A percentile compares a stretch with the other conserved stretches of the same genome.
Evolutionary conservation across 2,797 vertebrate genomes (phyloP).

Genomic region (Pempheris klunzingeri): DNA sequence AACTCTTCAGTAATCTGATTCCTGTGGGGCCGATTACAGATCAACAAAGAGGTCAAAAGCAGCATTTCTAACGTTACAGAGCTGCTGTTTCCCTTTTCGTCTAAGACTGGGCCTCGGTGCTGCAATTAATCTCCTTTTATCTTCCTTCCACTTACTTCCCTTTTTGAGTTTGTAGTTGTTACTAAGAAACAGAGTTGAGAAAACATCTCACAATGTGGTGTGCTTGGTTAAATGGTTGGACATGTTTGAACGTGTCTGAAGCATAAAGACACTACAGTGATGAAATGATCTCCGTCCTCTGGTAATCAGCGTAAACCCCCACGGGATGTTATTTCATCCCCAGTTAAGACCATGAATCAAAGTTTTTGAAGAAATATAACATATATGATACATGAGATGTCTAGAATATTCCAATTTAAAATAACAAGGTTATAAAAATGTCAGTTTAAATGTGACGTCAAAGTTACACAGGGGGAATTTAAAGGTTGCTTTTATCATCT

Average conservation of each 20-base stretch:
- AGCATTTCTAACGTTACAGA: constrained; percentile 11
- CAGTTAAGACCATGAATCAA: neutral
- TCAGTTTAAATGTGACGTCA: neutral
- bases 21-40: neutral
- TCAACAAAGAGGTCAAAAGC: constrained; percentile 17
- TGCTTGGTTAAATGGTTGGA: constrained; percentile 6
- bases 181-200: neutral
- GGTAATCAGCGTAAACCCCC: neutral
- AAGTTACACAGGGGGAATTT: neutral
- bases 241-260: constrained; percentile 11
- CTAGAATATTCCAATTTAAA: too few relatives aligned
- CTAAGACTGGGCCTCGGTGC: neutral
- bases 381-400: neutral
- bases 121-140: neutral
- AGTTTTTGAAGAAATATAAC: neutral
- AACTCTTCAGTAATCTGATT: constrained; percentile 23
- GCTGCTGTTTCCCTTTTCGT: constrained; percentile 6
- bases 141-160: neutral
- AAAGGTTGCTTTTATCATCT: neutral
- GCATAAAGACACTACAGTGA: neutral
- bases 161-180: neutral
- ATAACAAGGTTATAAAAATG: neutral
- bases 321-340: neutral
- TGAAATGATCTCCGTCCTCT: neutral
- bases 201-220: neutral